phyloP scores from a whole-genome alignment of 2,113 vertebrate genomes.

The Daubentonia madagascariensis region DNA sequence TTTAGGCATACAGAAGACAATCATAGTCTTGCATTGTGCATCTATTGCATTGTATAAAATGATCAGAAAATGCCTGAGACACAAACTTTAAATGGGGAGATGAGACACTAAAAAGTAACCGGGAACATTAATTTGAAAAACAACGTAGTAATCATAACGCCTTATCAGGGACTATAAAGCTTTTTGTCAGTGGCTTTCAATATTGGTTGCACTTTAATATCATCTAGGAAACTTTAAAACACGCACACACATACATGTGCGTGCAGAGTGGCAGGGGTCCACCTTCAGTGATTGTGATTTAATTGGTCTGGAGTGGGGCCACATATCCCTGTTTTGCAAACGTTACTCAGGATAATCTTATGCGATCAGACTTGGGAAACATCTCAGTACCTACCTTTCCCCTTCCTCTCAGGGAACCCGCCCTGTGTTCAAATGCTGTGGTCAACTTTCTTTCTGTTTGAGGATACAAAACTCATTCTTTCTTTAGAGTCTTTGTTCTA shows the following conservation, averaged over 20 bases:
- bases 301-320: not conserved
- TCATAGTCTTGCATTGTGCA: not conserved
- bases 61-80: slow-evolving; percentile 5
- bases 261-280: not conserved
- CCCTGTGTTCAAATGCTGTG: fast-evolving
- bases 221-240: not conserved
- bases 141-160: not conserved
- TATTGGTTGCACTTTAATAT: not conserved
- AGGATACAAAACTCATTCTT: not conserved
- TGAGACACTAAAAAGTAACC: not conserved
- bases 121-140: not conserved
- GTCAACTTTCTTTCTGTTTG: not conserved
- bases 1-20: slow-evolving; percentile 8
- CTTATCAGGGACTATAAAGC: not conserved
- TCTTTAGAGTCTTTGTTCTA: not conserved
- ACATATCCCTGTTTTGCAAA: not conserved
- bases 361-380: not conserved
- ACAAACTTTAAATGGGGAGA: not conserved
- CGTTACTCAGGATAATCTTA: not conserved
- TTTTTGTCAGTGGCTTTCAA: not conserved
- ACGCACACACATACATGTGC: not conserved
- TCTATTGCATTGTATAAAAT: not conserved
- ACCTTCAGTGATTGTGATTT: not conserved
- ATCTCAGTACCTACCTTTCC: not conserved
- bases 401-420: not conserved